Evolutionary conservation across 2,113 vertebrate genomes (phyloP).

Genomic region (Hyperopisus bebe): DNA sequence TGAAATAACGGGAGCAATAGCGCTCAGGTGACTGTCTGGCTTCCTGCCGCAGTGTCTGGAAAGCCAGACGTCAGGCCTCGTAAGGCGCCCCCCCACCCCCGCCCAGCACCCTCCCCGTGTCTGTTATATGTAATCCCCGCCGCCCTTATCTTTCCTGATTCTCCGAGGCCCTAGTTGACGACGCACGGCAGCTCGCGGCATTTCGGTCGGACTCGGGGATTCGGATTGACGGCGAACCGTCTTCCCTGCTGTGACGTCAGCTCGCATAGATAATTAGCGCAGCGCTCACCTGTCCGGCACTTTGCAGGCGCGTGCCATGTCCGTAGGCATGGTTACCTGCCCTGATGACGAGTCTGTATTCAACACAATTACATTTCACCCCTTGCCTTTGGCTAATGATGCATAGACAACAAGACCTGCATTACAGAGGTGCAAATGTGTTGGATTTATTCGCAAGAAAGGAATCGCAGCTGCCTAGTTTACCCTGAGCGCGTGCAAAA

Average conservation of each 20-base stretch:
- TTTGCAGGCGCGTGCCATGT: neutral
- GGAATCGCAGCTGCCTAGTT: neutral
- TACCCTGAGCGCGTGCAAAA: neutral
- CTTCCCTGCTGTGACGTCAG: neutral
- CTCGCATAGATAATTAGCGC: neutral
- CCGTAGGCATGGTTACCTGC: neutral
- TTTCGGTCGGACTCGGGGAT: neutral
- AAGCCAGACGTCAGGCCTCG: constrained; percentile 53
- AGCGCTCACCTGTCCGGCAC: neutral
- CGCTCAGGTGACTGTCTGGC: constrained; percentile 81
- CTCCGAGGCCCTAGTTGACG: neutral
- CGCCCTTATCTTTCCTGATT: constrained; percentile 20
- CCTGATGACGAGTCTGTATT: neutral
- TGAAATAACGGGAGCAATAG: constrained; percentile 58
- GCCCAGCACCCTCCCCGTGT: neutral
- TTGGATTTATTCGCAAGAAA: neutral
- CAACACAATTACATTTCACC: constrained; percentile 11
- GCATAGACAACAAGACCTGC: neutral
- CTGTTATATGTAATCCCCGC: constrained; percentile 20
- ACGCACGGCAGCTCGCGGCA: neutral
- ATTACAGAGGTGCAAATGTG: neutral
- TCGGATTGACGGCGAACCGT: neutral
- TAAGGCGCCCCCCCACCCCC: constrained; percentile 34
- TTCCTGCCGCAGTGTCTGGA: constrained; percentile 65
- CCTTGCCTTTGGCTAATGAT: neutral